phyloP scores from a whole-genome alignment of 2,113 vertebrate genomes.

The Dolichallabes microphthalmus region DNA sequence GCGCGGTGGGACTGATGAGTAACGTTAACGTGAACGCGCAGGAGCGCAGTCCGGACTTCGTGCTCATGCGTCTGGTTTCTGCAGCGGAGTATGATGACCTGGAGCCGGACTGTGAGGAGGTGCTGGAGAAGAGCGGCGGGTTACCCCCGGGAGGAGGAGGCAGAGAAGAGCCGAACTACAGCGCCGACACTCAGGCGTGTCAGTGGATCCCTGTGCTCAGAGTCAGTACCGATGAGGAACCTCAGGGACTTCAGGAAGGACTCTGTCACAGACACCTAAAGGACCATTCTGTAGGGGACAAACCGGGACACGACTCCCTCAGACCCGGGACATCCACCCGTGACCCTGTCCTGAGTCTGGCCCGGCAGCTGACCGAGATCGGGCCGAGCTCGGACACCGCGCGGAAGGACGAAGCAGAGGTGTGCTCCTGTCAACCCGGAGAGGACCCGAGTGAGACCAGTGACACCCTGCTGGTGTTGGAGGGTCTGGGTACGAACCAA shows the following conservation, averaged over 20 bases:
- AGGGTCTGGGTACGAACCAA: conserved; percentile 69
- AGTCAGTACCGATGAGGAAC: conserved; percentile 48
- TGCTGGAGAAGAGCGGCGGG: conserved; percentile 49
- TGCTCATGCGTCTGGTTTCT: conserved; percentile 71
- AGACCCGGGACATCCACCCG: conserved; percentile 34
- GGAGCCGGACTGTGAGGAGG: conserved; percentile 56
- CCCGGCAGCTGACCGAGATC: conserved; percentile 59
- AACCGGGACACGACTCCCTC: conserved; percentile 60
- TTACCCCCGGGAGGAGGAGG: conserved; percentile 53
- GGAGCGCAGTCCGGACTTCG: conserved; percentile 72
- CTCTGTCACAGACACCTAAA: conserved; percentile 71
- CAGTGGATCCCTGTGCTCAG: conserved; percentile 63
- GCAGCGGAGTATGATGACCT: conserved; percentile 70
- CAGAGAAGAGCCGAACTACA: conserved; percentile 48
- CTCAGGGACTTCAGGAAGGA: conserved; percentile 41
- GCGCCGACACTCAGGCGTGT: conserved; percentile 27
- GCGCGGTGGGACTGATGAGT: background rate
- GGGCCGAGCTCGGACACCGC: conserved; percentile 47
- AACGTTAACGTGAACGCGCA: conserved; percentile 61
- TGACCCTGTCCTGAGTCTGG: conserved; percentile 61
- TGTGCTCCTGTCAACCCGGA: conserved; percentile 62
- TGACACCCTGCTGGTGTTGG: conserved; percentile 82
- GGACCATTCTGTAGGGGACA: conserved; percentile 64
- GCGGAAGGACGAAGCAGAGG: conserved; percentile 50
- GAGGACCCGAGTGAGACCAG: conserved; percentile 80